Evolutionary conservation across 2,888 invertebrate genomes (phyloP).

Genomic region (Amphipoea oculea): DNA sequence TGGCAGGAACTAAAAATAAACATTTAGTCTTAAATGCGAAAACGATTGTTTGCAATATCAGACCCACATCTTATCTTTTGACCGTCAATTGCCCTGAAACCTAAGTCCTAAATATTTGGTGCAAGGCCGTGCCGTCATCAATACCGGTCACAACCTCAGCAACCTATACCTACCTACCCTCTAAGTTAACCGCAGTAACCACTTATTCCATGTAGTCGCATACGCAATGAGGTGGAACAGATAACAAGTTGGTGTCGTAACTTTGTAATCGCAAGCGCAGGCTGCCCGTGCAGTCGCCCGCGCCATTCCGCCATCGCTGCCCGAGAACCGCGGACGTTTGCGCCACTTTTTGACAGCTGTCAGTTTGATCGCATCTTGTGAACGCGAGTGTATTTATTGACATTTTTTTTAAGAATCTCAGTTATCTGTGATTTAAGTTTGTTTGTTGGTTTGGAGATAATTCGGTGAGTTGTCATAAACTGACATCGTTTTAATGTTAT

Average conservation of each 20-base stretch:
- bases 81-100: slow-evolving; percentile 21
- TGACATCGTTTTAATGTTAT: slow-evolving; percentile 11
- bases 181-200: slow-evolving; percentile 42
- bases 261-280: slow-evolving; percentile 59
- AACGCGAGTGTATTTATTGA: slow-evolving; percentile 74
- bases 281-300: slow-evolving; percentile 42
- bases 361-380: slow-evolving; percentile 59
- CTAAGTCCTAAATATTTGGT: slow-evolving; percentile 18
- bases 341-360: slow-evolving; percentile 72
- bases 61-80: slow-evolving; percentile 41
- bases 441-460: slow-evolving; percentile 39
- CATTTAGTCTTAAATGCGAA: neutral
- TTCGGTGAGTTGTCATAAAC: slow-evolving; percentile 48
- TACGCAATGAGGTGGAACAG: slow-evolving; percentile 66
- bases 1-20: neutral
- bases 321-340: slow-evolving; percentile 73
- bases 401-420: slow-evolving; percentile 26
- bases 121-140: slow-evolving; percentile 44
- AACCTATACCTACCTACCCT: slow-evolving; percentile 31
- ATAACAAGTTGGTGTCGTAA: slow-evolving; percentile 67
- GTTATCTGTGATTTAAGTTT: slow-evolving; percentile 36
- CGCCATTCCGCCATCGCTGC: slow-evolving; percentile 72
- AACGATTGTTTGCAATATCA: neutral
- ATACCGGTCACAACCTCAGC: slow-evolving; percentile 4
- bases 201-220: slow-evolving; percentile 46